Conservation (phyloP, 2,888 invertebrate species). For the Scrobipalpa atriplicella region DNA sequence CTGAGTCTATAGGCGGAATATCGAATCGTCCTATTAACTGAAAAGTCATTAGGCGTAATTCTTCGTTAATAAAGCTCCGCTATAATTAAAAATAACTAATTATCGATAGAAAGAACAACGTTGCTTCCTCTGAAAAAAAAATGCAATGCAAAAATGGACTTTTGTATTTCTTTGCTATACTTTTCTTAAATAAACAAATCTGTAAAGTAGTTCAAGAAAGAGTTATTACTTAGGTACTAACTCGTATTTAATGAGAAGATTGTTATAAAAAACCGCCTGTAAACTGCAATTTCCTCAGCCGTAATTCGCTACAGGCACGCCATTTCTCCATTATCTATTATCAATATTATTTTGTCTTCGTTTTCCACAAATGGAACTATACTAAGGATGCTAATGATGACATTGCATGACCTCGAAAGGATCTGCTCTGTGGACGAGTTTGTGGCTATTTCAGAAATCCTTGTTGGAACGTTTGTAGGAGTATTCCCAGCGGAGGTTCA, state of each 20-base stretch:
- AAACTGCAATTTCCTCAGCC: slow-evolving; percentile 72
- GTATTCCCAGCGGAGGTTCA: too few relatives aligned
- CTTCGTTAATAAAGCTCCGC: slow-evolving; percentile 2
- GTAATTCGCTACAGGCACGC: slow-evolving; percentile 75
- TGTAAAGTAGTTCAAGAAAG: not conserved
- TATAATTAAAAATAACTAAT: not conserved
- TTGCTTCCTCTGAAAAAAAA: not conserved
- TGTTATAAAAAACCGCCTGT: slow-evolving; percentile 66
- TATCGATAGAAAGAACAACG: not conserved
- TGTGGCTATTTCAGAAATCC: not conserved
- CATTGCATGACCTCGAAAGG: slow-evolving; percentile 58
- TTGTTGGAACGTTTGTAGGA: too few relatives aligned
- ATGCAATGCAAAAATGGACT: not conserved
- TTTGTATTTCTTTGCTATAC: too few relatives aligned
- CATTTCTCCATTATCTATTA: slow-evolving; percentile 79
- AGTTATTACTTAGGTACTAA: not conserved
- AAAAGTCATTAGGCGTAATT: slow-evolving; percentile 7
- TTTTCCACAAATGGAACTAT: slow-evolving; percentile 66
- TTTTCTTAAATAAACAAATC: not conserved
- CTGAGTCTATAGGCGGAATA: not conserved
- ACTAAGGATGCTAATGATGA: slow-evolving; percentile 69
- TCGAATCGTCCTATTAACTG: slow-evolving; percentile 1
- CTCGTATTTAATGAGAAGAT: slow-evolving; percentile 54
- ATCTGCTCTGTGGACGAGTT: not conserved
- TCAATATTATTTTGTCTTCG: slow-evolving; percentile 80